phyloP scores from a whole-genome alignment of 2,797 vertebrate genomes.

The Girardinus metallicus region DNA sequence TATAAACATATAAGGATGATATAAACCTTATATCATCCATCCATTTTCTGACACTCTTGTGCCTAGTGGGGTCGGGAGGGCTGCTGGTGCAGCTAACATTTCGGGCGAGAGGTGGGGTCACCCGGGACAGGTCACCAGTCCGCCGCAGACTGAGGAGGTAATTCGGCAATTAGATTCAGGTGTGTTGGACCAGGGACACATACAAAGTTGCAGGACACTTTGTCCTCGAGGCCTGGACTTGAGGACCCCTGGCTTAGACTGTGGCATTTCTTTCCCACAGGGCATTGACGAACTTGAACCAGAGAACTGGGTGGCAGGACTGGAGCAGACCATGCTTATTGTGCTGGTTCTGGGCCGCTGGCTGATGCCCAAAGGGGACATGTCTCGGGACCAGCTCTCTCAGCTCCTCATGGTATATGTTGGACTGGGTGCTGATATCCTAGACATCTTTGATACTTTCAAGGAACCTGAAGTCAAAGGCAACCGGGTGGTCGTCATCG shows the following conservation, averaged over 20 bases:
- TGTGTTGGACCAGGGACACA: too few species aligned
- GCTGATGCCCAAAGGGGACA: slow-evolving; percentile 85
- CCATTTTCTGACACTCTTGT: too few species aligned
- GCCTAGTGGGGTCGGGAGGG: too few species aligned
- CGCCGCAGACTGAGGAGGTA: too few species aligned
- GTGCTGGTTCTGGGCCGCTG: slow-evolving; percentile 83
- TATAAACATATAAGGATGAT: too few species aligned
- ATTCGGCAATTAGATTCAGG: too few species aligned
- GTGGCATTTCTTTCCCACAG: slow-evolving; percentile 50
- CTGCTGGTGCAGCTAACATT: too few species aligned
- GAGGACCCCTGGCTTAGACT: not conserved
- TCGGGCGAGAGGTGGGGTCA: too few species aligned
- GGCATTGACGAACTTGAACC: slow-evolving; percentile 74
- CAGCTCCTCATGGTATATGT: slow-evolving; percentile 84
- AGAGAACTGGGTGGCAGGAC: slow-evolving; percentile 75
- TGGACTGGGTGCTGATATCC: slow-evolving; percentile 81
- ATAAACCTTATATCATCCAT: too few species aligned
- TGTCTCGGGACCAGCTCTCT: slow-evolving; percentile 83
- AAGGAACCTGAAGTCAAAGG: slow-evolving; percentile 77
- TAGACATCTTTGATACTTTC: slow-evolving; percentile 84
- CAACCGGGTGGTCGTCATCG: slow-evolving; percentile 66
- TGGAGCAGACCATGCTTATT: slow-evolving; percentile 84
- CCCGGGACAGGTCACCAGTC: too few species aligned
- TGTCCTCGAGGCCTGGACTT: too few species aligned
- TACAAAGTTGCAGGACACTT: too few species aligned